phyloP scores from a whole-genome alignment of 2,888 invertebrate species.

The Zaprionus bogoriensis region DNA sequence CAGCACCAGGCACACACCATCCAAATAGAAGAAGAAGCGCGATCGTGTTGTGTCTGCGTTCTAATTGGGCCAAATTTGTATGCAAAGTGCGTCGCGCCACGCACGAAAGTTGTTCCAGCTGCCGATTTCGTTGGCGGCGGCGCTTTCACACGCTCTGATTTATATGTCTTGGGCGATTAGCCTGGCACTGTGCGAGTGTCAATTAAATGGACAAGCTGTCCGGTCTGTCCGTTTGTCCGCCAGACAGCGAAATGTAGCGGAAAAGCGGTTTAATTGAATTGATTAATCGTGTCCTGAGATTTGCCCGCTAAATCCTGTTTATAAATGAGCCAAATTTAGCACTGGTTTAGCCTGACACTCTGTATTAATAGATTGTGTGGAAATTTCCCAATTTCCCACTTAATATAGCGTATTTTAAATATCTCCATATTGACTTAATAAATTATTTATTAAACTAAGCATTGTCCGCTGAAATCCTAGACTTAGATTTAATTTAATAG shows the following conservation, averaged over 20 bases:
- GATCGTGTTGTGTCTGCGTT: constrained; percentile 27
- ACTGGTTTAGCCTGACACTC: no score
- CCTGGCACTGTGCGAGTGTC: constrained; percentile 27
- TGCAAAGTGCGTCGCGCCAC: constrained; percentile 56
- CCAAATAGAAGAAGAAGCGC: not conserved
- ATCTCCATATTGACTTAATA: no score
- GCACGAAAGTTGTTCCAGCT: constrained; percentile 46
- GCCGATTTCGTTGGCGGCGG: constrained; percentile 44
- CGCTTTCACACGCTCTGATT: constrained; percentile 74
- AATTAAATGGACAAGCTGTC: constrained; percentile 21
- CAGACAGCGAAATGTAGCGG: not conserved
- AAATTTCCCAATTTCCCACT: no score
- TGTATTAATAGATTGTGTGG: no score
- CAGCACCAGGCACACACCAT: not conserved
- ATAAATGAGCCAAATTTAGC: not conserved
- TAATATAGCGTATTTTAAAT: no score
- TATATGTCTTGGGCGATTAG: constrained; percentile 47
- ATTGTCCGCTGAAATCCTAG: no score
- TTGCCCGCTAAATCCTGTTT: not conserved
- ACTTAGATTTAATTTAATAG: no score
- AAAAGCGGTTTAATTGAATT: constrained; percentile 1
- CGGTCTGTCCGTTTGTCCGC: not conserved
- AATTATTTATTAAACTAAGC: no score
- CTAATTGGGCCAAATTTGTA: constrained; percentile 71
- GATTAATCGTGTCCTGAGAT: constrained; percentile 1